Percentiles rank a stretch among this genome's conserved stretches.
These are phyloP conservation scores for Rhingia campestris DNA, from an alignment of 2,888 invertebrate genomes.

Conservation along the genomic window DNA sequence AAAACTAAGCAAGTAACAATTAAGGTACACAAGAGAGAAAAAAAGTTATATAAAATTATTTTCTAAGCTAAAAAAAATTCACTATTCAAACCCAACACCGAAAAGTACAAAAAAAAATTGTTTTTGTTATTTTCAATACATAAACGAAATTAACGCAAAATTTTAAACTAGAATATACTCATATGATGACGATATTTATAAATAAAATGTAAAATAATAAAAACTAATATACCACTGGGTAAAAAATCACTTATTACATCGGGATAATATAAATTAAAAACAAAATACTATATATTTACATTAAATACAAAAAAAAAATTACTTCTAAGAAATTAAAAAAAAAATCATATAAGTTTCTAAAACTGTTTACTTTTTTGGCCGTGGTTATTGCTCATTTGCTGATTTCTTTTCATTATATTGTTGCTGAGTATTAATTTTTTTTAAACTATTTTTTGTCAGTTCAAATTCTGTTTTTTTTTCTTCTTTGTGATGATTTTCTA, in stretches of 20 bases:
- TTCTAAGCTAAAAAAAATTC: slow-evolving; percentile 17
- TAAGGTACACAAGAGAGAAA: slow-evolving; percentile 14
- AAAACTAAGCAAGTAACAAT: slow-evolving; percentile 11
- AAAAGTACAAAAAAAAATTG: slow-evolving; percentile 23
- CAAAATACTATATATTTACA: slow-evolving; percentile 73
- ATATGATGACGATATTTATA: slow-evolving; percentile 62
- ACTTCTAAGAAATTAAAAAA: slow-evolving; percentile 72
- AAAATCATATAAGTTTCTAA: slow-evolving; percentile 51
- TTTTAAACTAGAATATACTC: slow-evolving; percentile 80
- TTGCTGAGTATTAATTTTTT: slow-evolving; percentile 59
- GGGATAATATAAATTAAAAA: slow-evolving; percentile 44
- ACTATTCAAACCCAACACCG: slow-evolving; percentile 63
- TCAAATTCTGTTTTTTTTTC: slow-evolving; percentile 22
- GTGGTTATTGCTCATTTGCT: slow-evolving; percentile 26
- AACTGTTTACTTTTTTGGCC: slow-evolving; percentile 43
- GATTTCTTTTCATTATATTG: slow-evolving; percentile 4
- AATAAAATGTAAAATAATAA: slow-evolving; percentile 36
- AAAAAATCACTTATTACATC: slow-evolving; percentile 79
- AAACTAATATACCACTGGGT: slow-evolving; percentile 71
- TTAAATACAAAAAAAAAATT: slow-evolving; percentile 75
- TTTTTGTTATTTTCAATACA: slow-evolving; percentile 26
- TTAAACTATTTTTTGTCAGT: slow-evolving; percentile 7
- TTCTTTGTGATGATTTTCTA: slow-evolving; percentile 39
- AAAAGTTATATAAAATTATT: slow-evolving; percentile 34
- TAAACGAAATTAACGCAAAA: slow-evolving; percentile 56